phyloP scores from a whole-genome alignment of 2,888 invertebrate genomes.

The Crepidodera aurea region DNA sequence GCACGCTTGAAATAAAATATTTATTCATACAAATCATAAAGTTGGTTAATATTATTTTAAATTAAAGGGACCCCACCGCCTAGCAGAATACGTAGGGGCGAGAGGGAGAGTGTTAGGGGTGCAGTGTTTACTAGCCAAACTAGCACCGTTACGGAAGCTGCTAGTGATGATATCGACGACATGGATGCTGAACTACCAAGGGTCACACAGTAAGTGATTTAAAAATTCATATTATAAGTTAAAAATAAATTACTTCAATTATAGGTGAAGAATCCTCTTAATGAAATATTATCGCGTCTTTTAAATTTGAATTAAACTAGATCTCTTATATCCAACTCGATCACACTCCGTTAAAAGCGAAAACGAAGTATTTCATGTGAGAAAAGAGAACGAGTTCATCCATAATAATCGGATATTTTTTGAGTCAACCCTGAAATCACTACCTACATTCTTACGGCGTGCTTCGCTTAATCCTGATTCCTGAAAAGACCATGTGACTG shows the following conservation, averaged over 20 bases:
- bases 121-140: conserved; percentile 68
- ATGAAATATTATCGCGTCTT: no score
- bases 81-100: conserved; percentile 62
- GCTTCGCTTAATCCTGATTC: conserved; percentile 11
- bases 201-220: conserved; percentile 72
- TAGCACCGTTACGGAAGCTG: conserved; percentile 74
- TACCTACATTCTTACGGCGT: conserved; percentile 1
- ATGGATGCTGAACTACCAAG: conserved; percentile 69
- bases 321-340: no score
- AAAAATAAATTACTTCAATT: no score
- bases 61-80: conserved; percentile 53
- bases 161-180: conserved; percentile 74
- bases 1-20: no score
- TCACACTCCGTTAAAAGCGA: no score
- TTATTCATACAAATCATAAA: no score
- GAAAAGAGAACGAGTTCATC: conserved; percentile 1
- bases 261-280: no score
- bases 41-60: not conserved
- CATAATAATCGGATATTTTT: conserved; percentile 10
- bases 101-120: conserved; percentile 60
- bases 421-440: not conserved
- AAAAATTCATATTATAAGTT: no score
- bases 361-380: not conserved
- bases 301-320: no score
- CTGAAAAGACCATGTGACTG: conserved; percentile 12